Conservation (phyloP, 1,140 invertebrate genomes). For the Drosophila virilis region DNA sequence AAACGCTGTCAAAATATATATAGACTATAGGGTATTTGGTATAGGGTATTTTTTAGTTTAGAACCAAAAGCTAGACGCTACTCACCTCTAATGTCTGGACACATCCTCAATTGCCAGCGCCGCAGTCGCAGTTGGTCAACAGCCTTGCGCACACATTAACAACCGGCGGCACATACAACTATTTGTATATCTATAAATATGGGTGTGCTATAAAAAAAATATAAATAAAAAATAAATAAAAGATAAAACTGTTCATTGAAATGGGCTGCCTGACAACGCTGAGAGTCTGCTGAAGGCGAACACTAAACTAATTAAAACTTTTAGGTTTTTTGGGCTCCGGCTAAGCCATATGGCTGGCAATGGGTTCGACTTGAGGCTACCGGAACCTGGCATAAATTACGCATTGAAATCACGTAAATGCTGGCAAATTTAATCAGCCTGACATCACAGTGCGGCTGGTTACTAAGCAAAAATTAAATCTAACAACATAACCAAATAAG, state of each 20-base stretch:
- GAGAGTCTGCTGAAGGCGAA: conserved; percentile 24
- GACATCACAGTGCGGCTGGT: conserved; percentile 62
- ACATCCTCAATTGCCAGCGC: no score
- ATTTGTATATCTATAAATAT: conserved; percentile 40
- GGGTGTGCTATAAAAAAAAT: neutral
- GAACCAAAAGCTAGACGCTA: no score
- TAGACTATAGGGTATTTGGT: no score
- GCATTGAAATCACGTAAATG: conserved; percentile 82
- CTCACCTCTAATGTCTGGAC: no score
- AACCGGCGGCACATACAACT: neutral
- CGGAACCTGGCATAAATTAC: conserved; percentile 67
- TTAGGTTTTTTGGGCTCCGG: conserved; percentile 10
- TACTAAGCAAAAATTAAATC: conserved; percentile 78
- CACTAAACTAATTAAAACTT: conserved; percentile 81
- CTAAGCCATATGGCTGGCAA: conserved; percentile 56
- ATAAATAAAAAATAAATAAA: neutral
- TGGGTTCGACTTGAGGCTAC: conserved; percentile 7
- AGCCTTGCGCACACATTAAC: no score
- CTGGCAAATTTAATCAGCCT: conserved; percentile 74
- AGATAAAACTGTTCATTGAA: conserved; percentile 23
- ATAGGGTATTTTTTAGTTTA: no score
- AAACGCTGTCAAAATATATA: no score
- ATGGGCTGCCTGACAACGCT: conserved; percentile 4
- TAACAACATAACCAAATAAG: conserved; percentile 79
- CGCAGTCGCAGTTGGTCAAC: no score